These are phyloP conservation scores for Nysson spinosus DNA, from an alignment of 2,888 invertebrate genomes.

Conservation along the genomic window DNA sequence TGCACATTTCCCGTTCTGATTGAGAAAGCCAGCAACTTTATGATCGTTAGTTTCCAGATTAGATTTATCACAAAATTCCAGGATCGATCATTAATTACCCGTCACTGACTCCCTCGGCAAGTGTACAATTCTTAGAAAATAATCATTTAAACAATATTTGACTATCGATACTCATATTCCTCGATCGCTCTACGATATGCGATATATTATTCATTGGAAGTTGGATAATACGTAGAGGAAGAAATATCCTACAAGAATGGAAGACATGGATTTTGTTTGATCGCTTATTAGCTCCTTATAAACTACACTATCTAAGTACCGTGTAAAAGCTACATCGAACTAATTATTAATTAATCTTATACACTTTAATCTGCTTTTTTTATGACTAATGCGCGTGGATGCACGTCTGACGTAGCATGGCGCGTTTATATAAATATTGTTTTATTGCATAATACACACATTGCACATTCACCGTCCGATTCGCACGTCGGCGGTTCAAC, in stretches of 20 bases:
- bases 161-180: constrained; percentile 22
- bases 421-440: constrained; percentile 61
- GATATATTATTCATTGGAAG: neutral
- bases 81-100: neutral
- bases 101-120: constrained; percentile 3
- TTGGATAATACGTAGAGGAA: constrained; percentile 13
- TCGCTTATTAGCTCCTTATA: constrained; percentile 22
- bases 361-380: too few species aligned
- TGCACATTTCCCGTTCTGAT: constrained; percentile 1
- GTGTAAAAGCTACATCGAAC: constrained; percentile 48
- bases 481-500: constrained; percentile 48
- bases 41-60: neutral
- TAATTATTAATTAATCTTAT: too few species aligned
- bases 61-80: neutral
- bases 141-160: constrained; percentile 26
- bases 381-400: constrained; percentile 47
- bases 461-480: constrained; percentile 64
- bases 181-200: neutral
- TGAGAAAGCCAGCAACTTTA: neutral
- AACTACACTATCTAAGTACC: constrained; percentile 9
- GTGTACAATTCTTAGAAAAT: constrained; percentile 1
- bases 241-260: constrained; percentile 57
- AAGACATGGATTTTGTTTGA: constrained; percentile 72
- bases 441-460: constrained; percentile 77
- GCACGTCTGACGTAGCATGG: constrained; percentile 57